These are phyloP conservation scores for Vanessa cardui DNA, from an alignment of 2,888 invertebrate genomes.

Conservation along the genomic window DNA sequence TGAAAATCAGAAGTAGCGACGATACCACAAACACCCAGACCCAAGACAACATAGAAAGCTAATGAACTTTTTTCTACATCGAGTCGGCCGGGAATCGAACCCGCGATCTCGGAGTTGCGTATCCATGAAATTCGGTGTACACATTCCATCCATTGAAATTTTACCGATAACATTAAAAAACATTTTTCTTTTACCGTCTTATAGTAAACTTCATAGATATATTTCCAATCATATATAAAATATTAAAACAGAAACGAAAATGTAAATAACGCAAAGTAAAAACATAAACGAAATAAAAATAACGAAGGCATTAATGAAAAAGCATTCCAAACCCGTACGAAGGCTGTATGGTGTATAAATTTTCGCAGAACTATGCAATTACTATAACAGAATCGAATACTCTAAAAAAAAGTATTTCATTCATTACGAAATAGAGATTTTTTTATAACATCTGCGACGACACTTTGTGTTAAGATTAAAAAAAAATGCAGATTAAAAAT, in stretches of 20 bases:
- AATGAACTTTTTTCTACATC: too few relatives aligned
- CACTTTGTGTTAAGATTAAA: constrained; percentile 13
- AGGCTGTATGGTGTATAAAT: constrained; percentile 12
- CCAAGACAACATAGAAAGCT: too few relatives aligned
- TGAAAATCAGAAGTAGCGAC: too few relatives aligned
- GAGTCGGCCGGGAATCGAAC: too few relatives aligned
- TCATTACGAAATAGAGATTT: constrained; percentile 24
- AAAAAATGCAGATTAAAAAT: constrained; percentile 10
- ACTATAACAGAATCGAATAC: constrained; percentile 32
- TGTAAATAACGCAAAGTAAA: constrained; percentile 6
- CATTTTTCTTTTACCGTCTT: too few relatives aligned
- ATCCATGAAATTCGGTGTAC: too few relatives aligned
- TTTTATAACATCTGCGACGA: not conserved
- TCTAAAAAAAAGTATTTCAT: constrained; percentile 25
- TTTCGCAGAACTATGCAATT: constrained; percentile 22
- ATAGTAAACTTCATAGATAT: too few relatives aligned
- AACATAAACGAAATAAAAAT: constrained; percentile 11
- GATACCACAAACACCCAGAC: too few relatives aligned
- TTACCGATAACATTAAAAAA: too few relatives aligned
- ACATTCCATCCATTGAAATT: too few relatives aligned
- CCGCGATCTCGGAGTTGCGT: too few relatives aligned
- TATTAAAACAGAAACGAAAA: not conserved
- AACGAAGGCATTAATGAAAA: constrained; percentile 25
- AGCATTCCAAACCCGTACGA: constrained; percentile 14
- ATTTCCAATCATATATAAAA: too few relatives aligned